A percentile compares a stretch with the other conserved stretches of the same genome.
phyloP scores from a whole-genome alignment of 2,797 vertebrate species.

The Sebastes minor region DNA sequence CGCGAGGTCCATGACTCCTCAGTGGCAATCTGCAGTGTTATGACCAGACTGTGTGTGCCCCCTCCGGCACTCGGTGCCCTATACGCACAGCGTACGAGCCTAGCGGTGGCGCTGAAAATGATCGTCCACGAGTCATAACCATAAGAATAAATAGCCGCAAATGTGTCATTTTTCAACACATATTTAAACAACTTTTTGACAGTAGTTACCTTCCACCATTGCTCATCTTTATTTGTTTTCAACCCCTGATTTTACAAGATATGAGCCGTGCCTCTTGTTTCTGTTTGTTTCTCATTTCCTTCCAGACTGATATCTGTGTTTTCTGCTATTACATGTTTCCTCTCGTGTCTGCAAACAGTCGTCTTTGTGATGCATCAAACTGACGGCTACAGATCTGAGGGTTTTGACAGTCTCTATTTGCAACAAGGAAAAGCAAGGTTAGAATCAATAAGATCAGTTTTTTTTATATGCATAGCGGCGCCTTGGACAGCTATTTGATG shows the following conservation, averaged over 20 bases:
- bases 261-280: neutral
- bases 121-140: neutral
- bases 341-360: constrained; percentile 27
- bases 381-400: constrained; percentile 42
- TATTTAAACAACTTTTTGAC: neutral
- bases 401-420: constrained; percentile 45
- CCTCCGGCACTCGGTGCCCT: rapidly evolving
- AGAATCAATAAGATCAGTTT: constrained; percentile 62
- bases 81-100: too few species aligned
- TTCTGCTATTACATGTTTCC: constrained; percentile 14
- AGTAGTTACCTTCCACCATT: neutral
- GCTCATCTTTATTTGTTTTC: constrained; percentile 18
- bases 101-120: too few species aligned
- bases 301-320: constrained; percentile 21
- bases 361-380: constrained; percentile 46
- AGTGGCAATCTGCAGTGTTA: too few species aligned
- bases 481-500: constrained; percentile 62
- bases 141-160: neutral
- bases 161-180: neutral
- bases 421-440: constrained; percentile 37
- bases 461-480: constrained; percentile 57
- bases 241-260: neutral
- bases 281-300: constrained; percentile 29
- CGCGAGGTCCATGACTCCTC: too few species aligned
- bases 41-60: too few species aligned